Evolutionary conservation across 2,797 vertebrate genomes (phyloP).

Genomic region (Diceros bicornis): DNA sequence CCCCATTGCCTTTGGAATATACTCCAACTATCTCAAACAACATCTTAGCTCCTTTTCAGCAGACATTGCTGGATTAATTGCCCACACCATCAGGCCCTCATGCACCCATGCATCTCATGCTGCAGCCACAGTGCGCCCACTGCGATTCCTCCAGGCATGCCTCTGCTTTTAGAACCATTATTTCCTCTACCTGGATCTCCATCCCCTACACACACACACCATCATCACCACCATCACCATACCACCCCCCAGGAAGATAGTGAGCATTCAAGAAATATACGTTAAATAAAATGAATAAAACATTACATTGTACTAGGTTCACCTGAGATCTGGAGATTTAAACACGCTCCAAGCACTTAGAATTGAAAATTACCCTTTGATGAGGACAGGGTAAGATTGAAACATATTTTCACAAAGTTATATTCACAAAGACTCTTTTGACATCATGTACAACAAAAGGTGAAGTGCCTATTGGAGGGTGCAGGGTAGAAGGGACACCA

Average conservation of each 20-base stretch:
- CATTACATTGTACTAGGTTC: neutral
- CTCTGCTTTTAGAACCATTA: neutral
- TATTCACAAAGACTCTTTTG: conserved; percentile 30
- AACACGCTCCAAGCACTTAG: neutral
- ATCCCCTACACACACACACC: neutral
- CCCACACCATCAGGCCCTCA: neutral
- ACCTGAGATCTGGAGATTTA: conserved; percentile 44
- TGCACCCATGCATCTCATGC: neutral
- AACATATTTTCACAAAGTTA: neutral
- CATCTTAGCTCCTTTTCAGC: neutral
- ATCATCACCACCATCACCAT: neutral
- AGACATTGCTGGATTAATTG: neutral
- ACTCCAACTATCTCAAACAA: neutral
- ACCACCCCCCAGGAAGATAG: neutral
- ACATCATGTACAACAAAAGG: neutral
- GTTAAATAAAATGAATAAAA: conserved; percentile 29
- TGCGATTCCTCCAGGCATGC: neutral
- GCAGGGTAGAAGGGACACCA: neutral
- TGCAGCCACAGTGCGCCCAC: neutral
- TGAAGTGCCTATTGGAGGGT: neutral
- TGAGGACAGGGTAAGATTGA: neutral
- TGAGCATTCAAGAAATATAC: neutral
- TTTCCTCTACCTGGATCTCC: neutral
- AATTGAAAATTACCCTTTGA: conserved; percentile 31
- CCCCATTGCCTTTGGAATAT: conserved; percentile 1